Evolutionary conservation across 2,888 invertebrate genomes (phyloP).

Genomic region (Drosophila mimetica): DNA sequence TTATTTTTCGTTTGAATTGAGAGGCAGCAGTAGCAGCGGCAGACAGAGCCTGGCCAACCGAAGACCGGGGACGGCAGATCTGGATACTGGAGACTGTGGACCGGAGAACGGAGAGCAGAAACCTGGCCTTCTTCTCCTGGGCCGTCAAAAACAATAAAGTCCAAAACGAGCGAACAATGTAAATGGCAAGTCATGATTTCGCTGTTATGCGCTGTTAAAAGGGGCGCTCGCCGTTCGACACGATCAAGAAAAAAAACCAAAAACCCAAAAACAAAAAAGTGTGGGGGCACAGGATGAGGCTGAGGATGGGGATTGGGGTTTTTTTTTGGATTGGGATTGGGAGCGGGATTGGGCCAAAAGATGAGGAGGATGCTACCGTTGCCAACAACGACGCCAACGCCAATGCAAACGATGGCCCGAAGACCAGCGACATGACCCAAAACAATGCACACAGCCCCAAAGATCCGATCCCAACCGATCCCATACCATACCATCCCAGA

Average conservation of each 20-base stretch:
- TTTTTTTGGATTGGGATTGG: constrained; percentile 11
- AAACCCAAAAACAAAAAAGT: constrained; percentile 45
- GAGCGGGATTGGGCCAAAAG: constrained; percentile 23
- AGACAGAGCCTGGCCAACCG: constrained; percentile 41
- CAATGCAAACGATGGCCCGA: constrained; percentile 51
- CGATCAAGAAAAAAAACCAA: constrained; percentile 79
- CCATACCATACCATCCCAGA: constrained; percentile 49
- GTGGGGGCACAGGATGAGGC: constrained; percentile 53
- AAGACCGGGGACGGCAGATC: neutral
- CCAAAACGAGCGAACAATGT: constrained; percentile 83
- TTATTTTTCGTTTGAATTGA: constrained; percentile 81
- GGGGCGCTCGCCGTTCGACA: constrained; percentile 84
- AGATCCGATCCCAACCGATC: constrained; percentile 13
- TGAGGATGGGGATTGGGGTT: constrained; percentile 14
- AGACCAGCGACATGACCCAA: constrained; percentile 75
- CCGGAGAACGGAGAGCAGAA: constrained; percentile 13
- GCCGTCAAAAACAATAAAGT: constrained; percentile 83
- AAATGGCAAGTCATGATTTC: constrained; percentile 84
- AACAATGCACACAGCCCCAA: constrained; percentile 68
- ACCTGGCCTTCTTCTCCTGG: constrained; percentile 35
- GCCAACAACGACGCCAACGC: constrained; percentile 55
- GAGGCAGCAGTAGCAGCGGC: constrained; percentile 50
- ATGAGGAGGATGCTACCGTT: constrained; percentile 71
- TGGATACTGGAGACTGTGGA: neutral
- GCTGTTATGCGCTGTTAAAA: constrained; percentile 83